These are phyloP conservation scores for Mesopsocus fuscifrons DNA, from an alignment of 2,888 invertebrate genomes.

Conservation along the genomic window DNA sequence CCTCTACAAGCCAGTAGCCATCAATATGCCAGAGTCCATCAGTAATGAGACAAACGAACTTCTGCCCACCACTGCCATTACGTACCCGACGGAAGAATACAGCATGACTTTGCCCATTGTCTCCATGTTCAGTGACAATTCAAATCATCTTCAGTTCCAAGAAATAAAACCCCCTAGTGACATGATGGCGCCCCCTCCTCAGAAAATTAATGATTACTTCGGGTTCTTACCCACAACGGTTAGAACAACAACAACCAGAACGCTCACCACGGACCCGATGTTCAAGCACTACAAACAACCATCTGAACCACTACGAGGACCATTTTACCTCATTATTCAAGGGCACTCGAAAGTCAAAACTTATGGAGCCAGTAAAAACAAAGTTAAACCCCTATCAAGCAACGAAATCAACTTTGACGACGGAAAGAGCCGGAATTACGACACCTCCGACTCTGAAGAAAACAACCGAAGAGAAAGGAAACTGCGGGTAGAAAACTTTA, in stretches of 20 bases:
- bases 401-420: conserved; percentile 28
- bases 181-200: conserved; percentile 3
- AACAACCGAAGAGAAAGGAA: not conserved
- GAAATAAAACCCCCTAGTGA: not conserved
- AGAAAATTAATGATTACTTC: not conserved
- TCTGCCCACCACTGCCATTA: not conserved
- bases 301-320: conserved; percentile 36
- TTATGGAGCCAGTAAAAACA: conserved; percentile 37
- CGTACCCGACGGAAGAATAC: not conserved
- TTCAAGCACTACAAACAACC: conserved; percentile 43
- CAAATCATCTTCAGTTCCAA: not conserved
- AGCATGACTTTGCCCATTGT: not conserved
- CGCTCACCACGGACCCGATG: conserved; percentile 37
- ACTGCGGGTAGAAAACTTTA: not conserved
- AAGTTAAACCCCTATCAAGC: conserved; percentile 27
- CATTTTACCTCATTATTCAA: conserved; percentile 61
- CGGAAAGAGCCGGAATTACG: not conserved
- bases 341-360: conserved; percentile 75
- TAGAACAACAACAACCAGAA: conserved; percentile 26
- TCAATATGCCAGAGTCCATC: conserved; percentile 1
- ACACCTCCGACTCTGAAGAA: conserved; percentile 2
- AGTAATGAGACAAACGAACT: not conserved
- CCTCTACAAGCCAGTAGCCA: conserved; percentile 5
- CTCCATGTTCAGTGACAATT: not conserved
- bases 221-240: conserved; percentile 5